phyloP scores from a whole-genome alignment of 2,888 invertebrate species.

The Silvanus unidentatus region DNA sequence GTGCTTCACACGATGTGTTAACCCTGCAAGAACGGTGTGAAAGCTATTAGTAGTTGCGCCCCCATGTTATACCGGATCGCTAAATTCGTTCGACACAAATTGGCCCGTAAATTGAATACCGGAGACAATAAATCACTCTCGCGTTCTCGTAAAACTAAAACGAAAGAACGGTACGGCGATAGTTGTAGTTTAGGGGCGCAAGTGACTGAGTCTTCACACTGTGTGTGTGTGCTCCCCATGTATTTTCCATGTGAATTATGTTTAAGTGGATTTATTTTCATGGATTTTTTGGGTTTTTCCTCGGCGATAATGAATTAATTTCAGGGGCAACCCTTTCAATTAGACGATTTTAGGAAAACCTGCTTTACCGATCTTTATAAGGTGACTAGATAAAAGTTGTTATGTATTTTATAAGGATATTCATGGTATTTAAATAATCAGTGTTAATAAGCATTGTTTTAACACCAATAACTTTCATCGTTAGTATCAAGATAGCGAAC shows the following conservation, averaged over 20 bases:
- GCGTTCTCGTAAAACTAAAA: too few relatives aligned
- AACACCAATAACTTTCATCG: too few relatives aligned
- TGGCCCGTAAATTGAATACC: slow-evolving; percentile 47
- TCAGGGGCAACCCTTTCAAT: too few relatives aligned
- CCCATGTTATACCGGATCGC: slow-evolving; percentile 31
- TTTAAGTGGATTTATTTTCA: slow-evolving; percentile 42
- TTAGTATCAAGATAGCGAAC: too few relatives aligned
- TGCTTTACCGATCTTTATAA: too few relatives aligned
- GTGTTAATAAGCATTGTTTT: too few relatives aligned
- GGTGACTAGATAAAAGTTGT: too few relatives aligned
- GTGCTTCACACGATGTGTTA: slow-evolving; percentile 46
- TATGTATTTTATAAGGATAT: too few relatives aligned
- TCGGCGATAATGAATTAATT: slow-evolving; percentile 39
- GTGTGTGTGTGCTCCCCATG: slow-evolving; percentile 16
- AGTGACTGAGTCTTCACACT: slow-evolving; percentile 23
- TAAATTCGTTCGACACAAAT: slow-evolving; percentile 46
- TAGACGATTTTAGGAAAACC: too few relatives aligned
- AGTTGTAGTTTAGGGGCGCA: slow-evolving; percentile 38
- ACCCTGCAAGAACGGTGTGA: slow-evolving; percentile 39
- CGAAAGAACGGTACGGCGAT: too few relatives aligned
- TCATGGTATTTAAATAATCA: too few relatives aligned
- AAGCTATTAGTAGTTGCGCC: slow-evolving; percentile 33
- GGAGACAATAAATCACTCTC: slow-evolving; percentile 41
- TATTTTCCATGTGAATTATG: slow-evolving; percentile 36
- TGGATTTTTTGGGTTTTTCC: slow-evolving; percentile 36